Evolutionary conservation across 2,797 vertebrate species (phyloP), one percentile per base, ranked within the genome.

Genomic region (Macropodus opercularis): DNA sequence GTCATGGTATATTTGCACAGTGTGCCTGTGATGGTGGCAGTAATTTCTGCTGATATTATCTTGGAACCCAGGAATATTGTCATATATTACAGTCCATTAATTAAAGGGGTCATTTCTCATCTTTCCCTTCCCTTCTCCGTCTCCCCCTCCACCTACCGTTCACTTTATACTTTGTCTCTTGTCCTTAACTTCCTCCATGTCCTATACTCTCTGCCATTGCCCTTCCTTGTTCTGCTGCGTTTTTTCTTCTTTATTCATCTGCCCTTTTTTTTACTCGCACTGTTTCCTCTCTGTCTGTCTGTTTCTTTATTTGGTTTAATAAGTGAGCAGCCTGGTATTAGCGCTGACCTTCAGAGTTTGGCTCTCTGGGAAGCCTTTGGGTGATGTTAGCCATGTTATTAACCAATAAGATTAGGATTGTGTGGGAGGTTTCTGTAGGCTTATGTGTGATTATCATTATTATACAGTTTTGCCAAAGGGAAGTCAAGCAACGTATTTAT

Each of bases 61-160:
- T 86, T 81, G 83, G 87, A 89, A 77, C 66, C 52, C 74, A 41
- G 69, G 72, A 74, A 75, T 71, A 66, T 57, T 66, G 63, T 85
- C 84, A 51, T 86, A 85, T 84, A 89, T 87, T 85, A 81, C 76
- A 84, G 79, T 52, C 83, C 81, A 83, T 89, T 89, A 90, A 89
- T 90, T 87, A 88, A 76, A 75, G 29, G 4, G 9, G 57, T 62
- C 70, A 62, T 76, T 80, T 65, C 70, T 62, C 60, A 69, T 81
- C 40, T 70, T 17, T 60, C 53, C 72, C 75, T 8, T 64, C 55
- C 52, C 57, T 60, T 67, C 63, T 57, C 42, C 59, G 24, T 54
- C 69, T 62, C 70, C 12, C 31, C 35, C 61, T 73, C 54, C 38
- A 18, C 36, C 54, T 38, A 42, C 53, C 72, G 63, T 73, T 75